Evolutionary conservation across 2,113 vertebrate species (phyloP), one percentile per base, ranked within the genome.

Genomic region (Struthidea cinerea): DNA sequence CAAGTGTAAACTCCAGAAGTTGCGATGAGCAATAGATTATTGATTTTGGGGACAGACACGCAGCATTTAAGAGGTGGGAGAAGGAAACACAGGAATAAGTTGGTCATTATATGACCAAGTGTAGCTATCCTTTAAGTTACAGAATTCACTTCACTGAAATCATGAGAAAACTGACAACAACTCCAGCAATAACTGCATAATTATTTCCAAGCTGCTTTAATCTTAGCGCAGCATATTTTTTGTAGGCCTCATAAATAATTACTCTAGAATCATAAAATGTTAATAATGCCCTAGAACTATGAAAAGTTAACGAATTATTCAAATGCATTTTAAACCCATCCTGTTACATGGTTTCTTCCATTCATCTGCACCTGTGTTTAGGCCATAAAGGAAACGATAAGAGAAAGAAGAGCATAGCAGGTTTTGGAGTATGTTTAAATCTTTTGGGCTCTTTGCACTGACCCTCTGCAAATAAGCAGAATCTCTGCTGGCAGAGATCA

Each of bases 1-100:
- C 32, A 80, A 92, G 17, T 33, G 55, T 74, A 30, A 35, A n/a
- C 7, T 57, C 13, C 16, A 53, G 11, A 90, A 79, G 10, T 65
- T 0, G 0, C 0, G 0, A 49, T 2, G 3, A 83, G 64, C 24
- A 90, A 47, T 1, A 61, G 33, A 37, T 85, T 39, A 60, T 14
- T 83, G 52, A n/a, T 52, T 86, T 56, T 37, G 44, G 56, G 24
- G 32, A 64, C 2, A 90, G 16, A 49, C 7, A 49, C 21, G 26
- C 24, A 92, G 17, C 4, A n/a, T 52, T 79, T 73, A 83, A 61
- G 18, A 88, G 7, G 11, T 32, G 21, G 17, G 22, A 80, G n/a
- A 84, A 53, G 49, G 22, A 86, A 77, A 86, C 18, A 46, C 3
- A 23, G n/a, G 28, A 23, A 60, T 32, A 89, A 50, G 56, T 53